phyloP scores from a whole-genome alignment of 2,113 vertebrate species.

The Sylvietta virens region DNA sequence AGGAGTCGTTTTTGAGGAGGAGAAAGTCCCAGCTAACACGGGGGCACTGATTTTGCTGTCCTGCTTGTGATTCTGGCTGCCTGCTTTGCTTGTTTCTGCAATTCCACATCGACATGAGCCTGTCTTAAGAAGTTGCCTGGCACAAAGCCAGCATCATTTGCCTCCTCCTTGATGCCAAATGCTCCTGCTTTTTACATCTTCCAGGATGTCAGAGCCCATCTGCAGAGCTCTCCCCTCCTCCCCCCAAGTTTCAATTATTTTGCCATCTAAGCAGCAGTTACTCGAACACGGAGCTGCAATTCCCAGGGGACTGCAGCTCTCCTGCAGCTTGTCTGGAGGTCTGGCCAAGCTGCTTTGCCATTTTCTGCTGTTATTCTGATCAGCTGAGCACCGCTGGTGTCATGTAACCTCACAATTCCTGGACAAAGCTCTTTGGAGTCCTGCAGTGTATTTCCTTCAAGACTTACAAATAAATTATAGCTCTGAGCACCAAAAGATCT shows the following conservation, averaged over 20 bases:
- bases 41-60: neutral
- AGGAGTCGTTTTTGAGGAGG: neutral
- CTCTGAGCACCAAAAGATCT: neutral
- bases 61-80: neutral
- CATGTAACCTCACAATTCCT: neutral
- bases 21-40: neutral
- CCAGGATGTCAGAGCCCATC: constrained; percentile 18
- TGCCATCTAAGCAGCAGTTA: neutral
- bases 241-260: neutral
- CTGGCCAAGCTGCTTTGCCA: neutral
- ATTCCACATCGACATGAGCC: neutral
- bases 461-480: neutral
- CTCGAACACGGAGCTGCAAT: neutral
- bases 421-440: neutral
- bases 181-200: neutral
- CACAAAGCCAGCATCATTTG: neutral
- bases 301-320: neutral
- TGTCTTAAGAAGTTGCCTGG: neutral
- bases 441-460: neutral
- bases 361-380: neutral
- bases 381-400: neutral
- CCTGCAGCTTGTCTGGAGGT: neutral
- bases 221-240: neutral
- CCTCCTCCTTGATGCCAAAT: neutral
- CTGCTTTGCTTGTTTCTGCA: neutral